Base-by-base conservation (phyloP, 2,797 vertebrate genomes). In the Sebastolobus altivelis region DNA sequence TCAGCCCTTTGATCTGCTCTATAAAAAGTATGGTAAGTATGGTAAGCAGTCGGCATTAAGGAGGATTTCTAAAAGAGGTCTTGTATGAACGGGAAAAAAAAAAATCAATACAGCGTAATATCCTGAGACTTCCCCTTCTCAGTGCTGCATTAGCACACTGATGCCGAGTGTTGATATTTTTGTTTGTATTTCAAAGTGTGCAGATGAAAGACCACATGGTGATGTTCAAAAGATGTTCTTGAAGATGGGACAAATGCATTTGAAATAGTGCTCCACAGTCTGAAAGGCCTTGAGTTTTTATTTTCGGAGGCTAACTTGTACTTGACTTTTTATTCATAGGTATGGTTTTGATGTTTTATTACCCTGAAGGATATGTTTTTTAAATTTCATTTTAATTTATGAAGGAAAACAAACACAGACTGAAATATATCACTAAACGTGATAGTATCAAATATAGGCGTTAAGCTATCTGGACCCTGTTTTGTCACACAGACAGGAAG, bases 1-100 rank as follows among this genome's bases (percentile, higher is more conserved):
- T 94, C 89, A 92, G 80, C 72, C 75, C 89, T 91, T 93, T 94
- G 89, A 94, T 94, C 88, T 88, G 83, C 79, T 56, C 68, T 71
- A 83, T 86, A 82, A 90, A 90, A 86, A 75, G 66, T 67, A 75
- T 43, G 75, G 77, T 75, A 86, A 82, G 85, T 73, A 82, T 75
- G 80, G 68, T 72, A 80, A 87, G 84, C 60, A 89, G 70, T 67
- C 72, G 9, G 77, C 60, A 82, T 80, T 84, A 72, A 78, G 81
- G 78, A 79, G 75, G 80, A 80, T 88, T 89, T 84, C 77, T 55
- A 86, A 89, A 88, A 85, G 72, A 66, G 70, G 82, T 78, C 81
- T 73, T 13, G 61, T 77, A 68, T 67, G 75, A 86, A 91, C 86
- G 78, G 61, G 25, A 0, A 14, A 20, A 63, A 60, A 77, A 75